phyloP scores from a whole-genome alignment of 2,888 invertebrate species.

The Drosophila paramelanica region DNA sequence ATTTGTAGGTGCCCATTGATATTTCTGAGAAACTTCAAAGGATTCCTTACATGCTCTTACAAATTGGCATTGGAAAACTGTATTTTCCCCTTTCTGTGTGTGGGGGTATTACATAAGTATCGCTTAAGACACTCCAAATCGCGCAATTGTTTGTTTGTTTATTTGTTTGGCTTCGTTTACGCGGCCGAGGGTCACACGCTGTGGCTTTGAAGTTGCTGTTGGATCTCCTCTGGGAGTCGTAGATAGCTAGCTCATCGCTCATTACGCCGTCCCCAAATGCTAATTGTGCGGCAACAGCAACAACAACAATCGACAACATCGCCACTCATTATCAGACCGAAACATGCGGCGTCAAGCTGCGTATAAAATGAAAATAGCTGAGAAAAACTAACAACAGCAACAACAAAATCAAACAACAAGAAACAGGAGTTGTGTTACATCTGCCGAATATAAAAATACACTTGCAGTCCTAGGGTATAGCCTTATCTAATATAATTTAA shows the following conservation, averaged over 20 bases:
- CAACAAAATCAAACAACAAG: conserved; percentile 1
- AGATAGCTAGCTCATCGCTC: conserved; percentile 57
- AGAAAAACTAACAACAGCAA: conserved; percentile 75
- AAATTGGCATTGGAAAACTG: conserved; percentile 38
- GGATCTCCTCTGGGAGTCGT: conserved; percentile 56
- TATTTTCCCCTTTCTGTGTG: not conserved
- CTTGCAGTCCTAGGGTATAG: not conserved
- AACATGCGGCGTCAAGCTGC: conserved; percentile 63
- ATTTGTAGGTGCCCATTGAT: not conserved
- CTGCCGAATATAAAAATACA: not conserved
- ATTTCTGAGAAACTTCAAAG: conserved; percentile 55
- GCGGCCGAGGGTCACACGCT: conserved; percentile 63
- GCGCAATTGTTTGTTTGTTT: conserved; percentile 52
- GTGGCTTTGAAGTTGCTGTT: conserved; percentile 64
- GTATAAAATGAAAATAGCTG: conserved; percentile 70
- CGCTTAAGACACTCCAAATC: conserved; percentile 35
- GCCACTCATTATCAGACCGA: conserved; percentile 71
- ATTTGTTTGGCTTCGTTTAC: conserved; percentile 40
- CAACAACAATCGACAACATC: conserved; percentile 56
- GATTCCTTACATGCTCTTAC: conserved; percentile 27
- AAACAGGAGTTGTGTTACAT: not conserved
- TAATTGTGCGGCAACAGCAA: conserved; percentile 61
- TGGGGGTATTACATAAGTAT: conserved; percentile 53
- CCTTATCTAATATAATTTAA: too few relatives aligned
- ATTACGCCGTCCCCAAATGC: conserved; percentile 62